Conservation (phyloP, 2,888 invertebrate species). For the Platycheirus rosarum region DNA sequence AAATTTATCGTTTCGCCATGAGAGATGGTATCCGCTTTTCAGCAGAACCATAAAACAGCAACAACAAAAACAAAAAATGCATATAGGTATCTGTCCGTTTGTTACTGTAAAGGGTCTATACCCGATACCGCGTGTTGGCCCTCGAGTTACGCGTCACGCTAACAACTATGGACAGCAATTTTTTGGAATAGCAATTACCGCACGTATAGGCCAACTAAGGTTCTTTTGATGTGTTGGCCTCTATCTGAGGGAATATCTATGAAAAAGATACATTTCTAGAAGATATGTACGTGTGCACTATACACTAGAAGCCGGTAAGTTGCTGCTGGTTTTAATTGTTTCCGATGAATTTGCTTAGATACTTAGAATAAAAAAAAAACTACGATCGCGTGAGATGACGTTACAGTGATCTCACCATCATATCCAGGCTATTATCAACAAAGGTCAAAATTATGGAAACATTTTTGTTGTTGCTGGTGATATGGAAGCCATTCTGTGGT, state of each 20-base stretch:
- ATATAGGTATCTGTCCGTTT: constrained; percentile 6
- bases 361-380: constrained; percentile 9
- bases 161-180: constrained; percentile 48
- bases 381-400: constrained; percentile 63
- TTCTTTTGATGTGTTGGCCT: constrained; percentile 50
- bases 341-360: constrained; percentile 39
- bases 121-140: constrained; percentile 23
- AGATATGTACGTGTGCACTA: neutral
- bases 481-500: too few species aligned
- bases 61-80: constrained; percentile 13
- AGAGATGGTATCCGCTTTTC: constrained; percentile 65
- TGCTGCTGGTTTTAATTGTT: constrained; percentile 58
- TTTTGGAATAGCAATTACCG: constrained; percentile 68
- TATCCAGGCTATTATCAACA: constrained; percentile 8
- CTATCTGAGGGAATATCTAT: constrained; percentile 50
- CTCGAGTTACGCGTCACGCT: constrained; percentile 56
- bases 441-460: constrained; percentile 63
- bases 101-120: constrained; percentile 1
- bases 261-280: constrained; percentile 5
- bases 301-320: constrained; percentile 2
- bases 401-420: constrained; percentile 21
- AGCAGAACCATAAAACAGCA: constrained; percentile 37
- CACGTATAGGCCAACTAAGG: constrained; percentile 19
- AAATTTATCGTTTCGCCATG: constrained; percentile 69
- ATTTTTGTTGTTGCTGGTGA: too few species aligned